Conservation (phyloP, 2,888 invertebrate species). For the Cecidostiba fungosa region DNA sequence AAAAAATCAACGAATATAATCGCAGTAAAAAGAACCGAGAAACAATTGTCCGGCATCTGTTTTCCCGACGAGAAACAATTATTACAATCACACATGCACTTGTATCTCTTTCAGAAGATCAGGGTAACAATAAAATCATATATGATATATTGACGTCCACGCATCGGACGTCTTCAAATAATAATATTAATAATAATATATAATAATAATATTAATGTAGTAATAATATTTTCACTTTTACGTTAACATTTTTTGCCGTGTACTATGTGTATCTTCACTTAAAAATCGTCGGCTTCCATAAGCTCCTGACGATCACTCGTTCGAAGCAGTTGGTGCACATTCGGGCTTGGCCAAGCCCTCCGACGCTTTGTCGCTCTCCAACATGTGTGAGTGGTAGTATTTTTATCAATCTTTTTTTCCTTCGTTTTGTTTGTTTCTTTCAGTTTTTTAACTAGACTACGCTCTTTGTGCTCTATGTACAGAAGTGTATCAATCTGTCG, state of each 20-base stretch:
- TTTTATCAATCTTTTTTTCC: constrained; percentile 12
- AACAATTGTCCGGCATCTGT: constrained; percentile 48
- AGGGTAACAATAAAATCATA: constrained; percentile 56
- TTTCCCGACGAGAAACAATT: constrained; percentile 52
- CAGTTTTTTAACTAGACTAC: constrained; percentile 68
- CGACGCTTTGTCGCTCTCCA: neutral
- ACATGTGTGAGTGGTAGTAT: neutral
- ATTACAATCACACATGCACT: constrained; percentile 46
- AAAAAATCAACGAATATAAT: constrained; percentile 51
- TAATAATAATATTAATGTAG: constrained; percentile 49
- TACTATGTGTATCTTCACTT: neutral
- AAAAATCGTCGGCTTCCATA: constrained; percentile 46
- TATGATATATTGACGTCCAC: constrained; percentile 30
- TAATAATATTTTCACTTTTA: constrained; percentile 40
- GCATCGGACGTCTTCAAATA: constrained; percentile 27
- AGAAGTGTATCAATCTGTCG: constrained; percentile 69
- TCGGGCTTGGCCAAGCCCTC: neutral
- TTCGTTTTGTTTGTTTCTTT: constrained; percentile 32
- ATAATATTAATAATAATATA: constrained; percentile 36
- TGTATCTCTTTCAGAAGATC: constrained; percentile 52
- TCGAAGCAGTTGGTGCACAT: neutral
- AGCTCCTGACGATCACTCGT: constrained; percentile 39
- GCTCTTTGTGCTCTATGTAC: constrained; percentile 75
- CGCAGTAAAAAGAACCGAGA: constrained; percentile 46
- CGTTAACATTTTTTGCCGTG: constrained; percentile 22